Evolutionary conservation across 2,797 vertebrate genomes (phyloP).

Genomic region (Fratercula arctica): DNA sequence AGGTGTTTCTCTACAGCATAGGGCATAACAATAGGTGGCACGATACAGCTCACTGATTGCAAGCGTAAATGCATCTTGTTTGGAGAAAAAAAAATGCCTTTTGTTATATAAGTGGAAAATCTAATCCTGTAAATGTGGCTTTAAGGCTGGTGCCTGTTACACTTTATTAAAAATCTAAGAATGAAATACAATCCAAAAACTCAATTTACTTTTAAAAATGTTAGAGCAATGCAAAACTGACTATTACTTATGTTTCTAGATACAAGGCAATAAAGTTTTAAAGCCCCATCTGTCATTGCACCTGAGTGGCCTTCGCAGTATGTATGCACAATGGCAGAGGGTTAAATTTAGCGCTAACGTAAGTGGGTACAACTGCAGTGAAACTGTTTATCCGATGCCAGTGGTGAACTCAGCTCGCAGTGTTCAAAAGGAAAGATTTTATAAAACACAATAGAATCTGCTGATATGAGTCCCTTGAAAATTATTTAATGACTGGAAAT

Average conservation of each 20-base stretch:
- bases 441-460: slow-evolving; percentile 6
- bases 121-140: neutral
- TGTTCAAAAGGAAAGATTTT: neutral
- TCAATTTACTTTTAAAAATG: neutral
- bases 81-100: neutral
- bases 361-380: neutral
- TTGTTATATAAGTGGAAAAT: neutral
- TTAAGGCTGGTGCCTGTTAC: neutral
- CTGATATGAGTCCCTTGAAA: slow-evolving; percentile 3
- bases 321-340: neutral
- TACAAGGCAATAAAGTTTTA: neutral
- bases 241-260: slow-evolving; percentile 1
- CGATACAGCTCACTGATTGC: neutral
- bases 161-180: neutral
- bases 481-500: neutral
- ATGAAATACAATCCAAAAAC: neutral
- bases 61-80: neutral
- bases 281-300: neutral
- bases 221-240: neutral
- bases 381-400: neutral
- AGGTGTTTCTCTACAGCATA: neutral
- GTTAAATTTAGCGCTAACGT: neutral
- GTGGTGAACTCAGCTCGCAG: rapidly evolving
- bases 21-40: neutral
- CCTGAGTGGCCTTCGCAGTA: neutral